These are phyloP conservation scores for Melitaea athalia DNA, from an alignment of 2,888 invertebrate species.

Conservation along the genomic window DNA sequence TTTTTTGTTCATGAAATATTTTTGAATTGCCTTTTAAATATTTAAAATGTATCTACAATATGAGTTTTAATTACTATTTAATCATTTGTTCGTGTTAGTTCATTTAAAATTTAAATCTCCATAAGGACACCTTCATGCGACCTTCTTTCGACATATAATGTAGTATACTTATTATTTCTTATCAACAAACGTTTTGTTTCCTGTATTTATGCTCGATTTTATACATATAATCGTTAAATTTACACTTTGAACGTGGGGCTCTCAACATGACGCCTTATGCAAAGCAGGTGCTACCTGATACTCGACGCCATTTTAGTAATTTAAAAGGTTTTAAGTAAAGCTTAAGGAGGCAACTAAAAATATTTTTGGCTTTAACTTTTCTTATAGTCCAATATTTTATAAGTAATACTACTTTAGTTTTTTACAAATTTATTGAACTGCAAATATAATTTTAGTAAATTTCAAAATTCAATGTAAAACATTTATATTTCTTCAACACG, in stretches of 20 bases:
- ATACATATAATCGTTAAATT: slow-evolving; percentile 78
- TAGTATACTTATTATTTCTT: slow-evolving; percentile 62
- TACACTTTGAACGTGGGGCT: slow-evolving; percentile 75
- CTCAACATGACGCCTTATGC: slow-evolving; percentile 80
- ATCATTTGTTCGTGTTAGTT: slow-evolving; percentile 3
- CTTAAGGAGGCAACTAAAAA: slow-evolving; percentile 10
- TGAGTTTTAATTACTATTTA: slow-evolving; percentile 4
- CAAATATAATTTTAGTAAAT: not conserved
- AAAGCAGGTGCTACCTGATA: slow-evolving; percentile 82
- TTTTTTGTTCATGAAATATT: slow-evolving; percentile 13
- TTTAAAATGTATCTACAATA: not conserved
- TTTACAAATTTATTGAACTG: no score
- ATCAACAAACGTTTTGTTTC: slow-evolving; percentile 62
- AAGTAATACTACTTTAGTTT: not conserved
- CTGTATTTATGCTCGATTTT: slow-evolving; percentile 69
- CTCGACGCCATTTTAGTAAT: slow-evolving; percentile 54
- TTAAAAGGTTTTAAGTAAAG: slow-evolving; percentile 36
- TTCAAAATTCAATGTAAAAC: not conserved
- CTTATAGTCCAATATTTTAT: slow-evolving; percentile 8
- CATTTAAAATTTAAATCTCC: slow-evolving; percentile 41
- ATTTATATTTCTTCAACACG: slow-evolving; percentile 43
- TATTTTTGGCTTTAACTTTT: slow-evolving; percentile 9
- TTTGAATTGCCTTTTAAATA: not conserved
- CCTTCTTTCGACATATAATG: slow-evolving; percentile 56
- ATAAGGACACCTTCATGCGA: slow-evolving; percentile 64